Conservation (phyloP, 2,113 vertebrate genomes). For the Coryphaenoides rupestris region DNA sequence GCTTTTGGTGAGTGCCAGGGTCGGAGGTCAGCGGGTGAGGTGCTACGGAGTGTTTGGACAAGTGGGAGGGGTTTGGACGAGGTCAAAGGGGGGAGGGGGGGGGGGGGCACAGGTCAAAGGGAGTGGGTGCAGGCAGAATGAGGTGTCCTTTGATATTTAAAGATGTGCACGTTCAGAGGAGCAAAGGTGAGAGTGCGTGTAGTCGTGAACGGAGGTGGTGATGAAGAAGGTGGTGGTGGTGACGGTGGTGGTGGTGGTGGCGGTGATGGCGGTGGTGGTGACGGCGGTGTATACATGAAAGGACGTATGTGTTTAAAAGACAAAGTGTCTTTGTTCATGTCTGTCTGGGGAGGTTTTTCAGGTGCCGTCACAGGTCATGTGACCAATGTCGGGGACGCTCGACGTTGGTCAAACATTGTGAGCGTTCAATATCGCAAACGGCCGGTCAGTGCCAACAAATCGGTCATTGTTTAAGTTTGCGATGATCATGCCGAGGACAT, state of each 20-base stretch:
- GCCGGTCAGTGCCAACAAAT: no score
- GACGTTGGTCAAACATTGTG: no score
- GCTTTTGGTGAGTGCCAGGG: constrained; percentile 27
- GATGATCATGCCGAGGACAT: no score
- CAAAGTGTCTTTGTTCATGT: not conserved
- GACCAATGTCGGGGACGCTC: no score
- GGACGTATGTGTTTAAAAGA: not conserved
- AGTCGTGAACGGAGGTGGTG: no score
- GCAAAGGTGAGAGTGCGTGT: not conserved
- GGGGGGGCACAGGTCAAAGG: constrained; percentile 27
- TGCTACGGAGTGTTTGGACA: constrained; percentile 47
- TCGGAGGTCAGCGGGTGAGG: constrained; percentile 51
- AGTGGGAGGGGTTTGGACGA: constrained; percentile 43
- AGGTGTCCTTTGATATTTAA: constrained; percentile 46
- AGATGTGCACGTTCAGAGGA: constrained; percentile 30
- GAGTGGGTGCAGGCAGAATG: constrained; percentile 25
- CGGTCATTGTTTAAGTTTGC: no score
- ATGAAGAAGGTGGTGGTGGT: no score
- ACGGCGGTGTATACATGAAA: not conserved
- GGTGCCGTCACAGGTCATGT: no score
- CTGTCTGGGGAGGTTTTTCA: no score
- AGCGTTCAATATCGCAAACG: no score
- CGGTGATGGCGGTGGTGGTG: not conserved
- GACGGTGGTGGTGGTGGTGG: no score
- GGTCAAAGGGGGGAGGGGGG: constrained; percentile 48